phyloP scores from a whole-genome alignment of 2,888 invertebrate species.

The Leistus spinibarbis region DNA sequence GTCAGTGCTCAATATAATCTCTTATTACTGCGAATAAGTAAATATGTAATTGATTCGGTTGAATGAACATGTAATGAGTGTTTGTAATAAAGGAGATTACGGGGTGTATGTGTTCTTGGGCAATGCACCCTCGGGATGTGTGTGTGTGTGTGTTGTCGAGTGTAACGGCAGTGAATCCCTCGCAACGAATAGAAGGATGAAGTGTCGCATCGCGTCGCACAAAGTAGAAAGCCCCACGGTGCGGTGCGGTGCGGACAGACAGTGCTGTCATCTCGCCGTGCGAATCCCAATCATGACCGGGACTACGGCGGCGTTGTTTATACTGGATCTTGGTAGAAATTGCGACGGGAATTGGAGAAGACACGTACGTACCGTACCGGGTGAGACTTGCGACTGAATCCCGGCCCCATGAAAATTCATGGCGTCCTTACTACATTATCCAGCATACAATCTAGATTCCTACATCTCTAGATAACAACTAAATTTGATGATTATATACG shows the following conservation, averaged over 20 bases:
- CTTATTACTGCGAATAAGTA: too few species aligned
- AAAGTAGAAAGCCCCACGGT: not conserved
- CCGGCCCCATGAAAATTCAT: slow-evolving; percentile 34
- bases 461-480: slow-evolving; percentile 31
- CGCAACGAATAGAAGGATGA: slow-evolving; percentile 1
- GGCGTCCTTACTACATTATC: slow-evolving; percentile 27
- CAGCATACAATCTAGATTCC: slow-evolving; percentile 28
- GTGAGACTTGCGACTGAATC: slow-evolving; percentile 26
- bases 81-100: not conserved
- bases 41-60: too few species aligned
- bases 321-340: slow-evolving; percentile 31
- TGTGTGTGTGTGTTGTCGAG: not conserved
- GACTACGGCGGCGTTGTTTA: slow-evolving; percentile 13
- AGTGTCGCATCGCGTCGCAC: not conserved
- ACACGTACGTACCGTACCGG: slow-evolving; percentile 25
- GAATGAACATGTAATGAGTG: too few species aligned
- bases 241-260: not conserved
- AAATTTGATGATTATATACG: slow-evolving; percentile 37
- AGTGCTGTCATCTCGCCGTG: not conserved
- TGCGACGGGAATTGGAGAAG: slow-evolving; percentile 36
- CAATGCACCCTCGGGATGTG: not conserved
- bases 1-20: too few species aligned
- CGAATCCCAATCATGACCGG: slow-evolving; percentile 11
- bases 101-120: not conserved
- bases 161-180: not conserved